Conservation (phyloP, 1,140 invertebrate genomes). For the Branchinecta lynchi region DNA sequence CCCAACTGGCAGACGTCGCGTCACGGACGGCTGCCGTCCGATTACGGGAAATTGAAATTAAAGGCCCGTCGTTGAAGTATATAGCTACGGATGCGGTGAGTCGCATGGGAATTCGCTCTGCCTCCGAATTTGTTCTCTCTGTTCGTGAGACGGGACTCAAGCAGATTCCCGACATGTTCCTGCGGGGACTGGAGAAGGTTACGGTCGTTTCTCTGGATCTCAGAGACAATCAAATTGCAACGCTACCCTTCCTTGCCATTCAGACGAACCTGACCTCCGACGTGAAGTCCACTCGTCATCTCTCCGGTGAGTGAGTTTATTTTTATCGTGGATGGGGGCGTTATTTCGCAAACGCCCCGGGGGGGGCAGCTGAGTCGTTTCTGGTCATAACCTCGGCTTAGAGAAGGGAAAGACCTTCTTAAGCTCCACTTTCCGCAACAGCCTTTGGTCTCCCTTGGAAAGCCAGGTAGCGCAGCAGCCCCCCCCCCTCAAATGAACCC, state of each 20-base stretch:
- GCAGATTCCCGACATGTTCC: background rate
- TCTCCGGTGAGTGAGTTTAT: background rate
- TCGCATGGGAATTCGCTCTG: constrained; percentile 23
- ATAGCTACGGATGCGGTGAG: constrained; percentile 24
- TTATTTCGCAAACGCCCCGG: no score
- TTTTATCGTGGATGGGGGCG: no score
- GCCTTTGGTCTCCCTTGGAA: no score
- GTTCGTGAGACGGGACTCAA: constrained; percentile 15
- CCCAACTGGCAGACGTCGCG: constrained; percentile 44
- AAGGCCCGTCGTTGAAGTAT: constrained; percentile 43
- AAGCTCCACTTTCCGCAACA: no score
- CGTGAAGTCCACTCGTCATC: background rate
- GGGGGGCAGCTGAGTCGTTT: no score
- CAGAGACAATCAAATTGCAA: background rate
- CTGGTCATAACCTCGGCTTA: no score
- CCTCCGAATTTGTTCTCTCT: constrained; percentile 24
- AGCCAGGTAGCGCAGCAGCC: no score
- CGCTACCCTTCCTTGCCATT: background rate
- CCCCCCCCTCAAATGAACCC: no score
- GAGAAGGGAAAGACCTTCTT: no score
- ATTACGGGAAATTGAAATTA: constrained; percentile 58
- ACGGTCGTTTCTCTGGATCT: background rate
- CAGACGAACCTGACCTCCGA: background rate
- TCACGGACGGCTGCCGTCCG: constrained; percentile 35
- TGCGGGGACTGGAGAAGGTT: background rate